phyloP scores from a whole-genome alignment of 2,797 vertebrate species.

The Thunnus albacares region DNA sequence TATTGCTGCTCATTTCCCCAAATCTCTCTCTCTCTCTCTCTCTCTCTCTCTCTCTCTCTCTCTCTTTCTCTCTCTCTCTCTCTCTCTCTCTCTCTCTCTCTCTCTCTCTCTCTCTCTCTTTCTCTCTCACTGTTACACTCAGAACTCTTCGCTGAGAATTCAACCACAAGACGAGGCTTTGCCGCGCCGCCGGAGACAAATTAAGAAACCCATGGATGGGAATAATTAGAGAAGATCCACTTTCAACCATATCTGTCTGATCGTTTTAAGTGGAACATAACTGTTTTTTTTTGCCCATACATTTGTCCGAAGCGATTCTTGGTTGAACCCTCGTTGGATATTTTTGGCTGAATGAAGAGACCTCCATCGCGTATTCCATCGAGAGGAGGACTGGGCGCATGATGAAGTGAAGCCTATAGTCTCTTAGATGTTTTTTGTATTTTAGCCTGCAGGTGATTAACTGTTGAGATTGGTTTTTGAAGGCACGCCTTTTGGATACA shows the following conservation, averaged over 20 bases:
- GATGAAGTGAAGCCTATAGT: conserved; percentile 61
- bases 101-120: not conserved
- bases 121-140: conserved; percentile 21
- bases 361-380: conserved; percentile 56
- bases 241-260: conserved; percentile 45
- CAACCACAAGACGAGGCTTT: conserved; percentile 55
- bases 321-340: conserved; percentile 59
- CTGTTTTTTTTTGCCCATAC: not conserved
- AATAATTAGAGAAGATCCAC: conserved; percentile 53
- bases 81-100: conserved; percentile 2
- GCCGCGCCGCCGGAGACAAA: conserved; percentile 48
- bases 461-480: conserved; percentile 46
- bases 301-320: conserved; percentile 5
- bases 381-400: conserved; percentile 61
- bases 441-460: conserved; percentile 48
- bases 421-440: conserved; percentile 19
- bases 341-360: conserved; percentile 47
- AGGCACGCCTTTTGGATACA: conserved; percentile 56
- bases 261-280: conserved; percentile 8
- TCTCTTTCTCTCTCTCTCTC: too few relatives aligned
- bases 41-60: not conserved
- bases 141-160: conserved; percentile 59
- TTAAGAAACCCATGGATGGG: conserved; percentile 40
- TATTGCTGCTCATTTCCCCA: not conserved
- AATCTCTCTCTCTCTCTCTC: conserved; percentile 13